Evolutionary conservation across 2,888 invertebrate species (phyloP).

Genomic region (Eupithecia vulgata): DNA sequence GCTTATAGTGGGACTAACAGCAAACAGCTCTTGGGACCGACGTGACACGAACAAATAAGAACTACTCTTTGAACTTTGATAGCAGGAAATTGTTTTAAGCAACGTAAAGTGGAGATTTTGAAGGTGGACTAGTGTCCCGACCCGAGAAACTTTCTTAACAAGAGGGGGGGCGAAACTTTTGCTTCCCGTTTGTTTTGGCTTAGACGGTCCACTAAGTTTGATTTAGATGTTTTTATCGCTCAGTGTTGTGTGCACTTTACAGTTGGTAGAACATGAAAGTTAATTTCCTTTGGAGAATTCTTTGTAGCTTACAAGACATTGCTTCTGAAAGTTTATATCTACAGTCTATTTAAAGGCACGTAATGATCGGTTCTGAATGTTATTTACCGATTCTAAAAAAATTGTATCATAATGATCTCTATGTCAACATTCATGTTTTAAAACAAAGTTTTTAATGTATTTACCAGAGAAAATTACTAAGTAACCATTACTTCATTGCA

Average conservation of each 20-base stretch:
- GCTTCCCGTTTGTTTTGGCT: conserved; percentile 39
- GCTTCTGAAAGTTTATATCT: not conserved
- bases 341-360: not conserved
- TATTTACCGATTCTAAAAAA: not conserved
- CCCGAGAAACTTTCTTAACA: conserved; percentile 50
- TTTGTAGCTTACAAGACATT: conserved; percentile 2
- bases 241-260: conserved; percentile 21
- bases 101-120: conserved; percentile 67
- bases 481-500: not conserved
- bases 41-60: conserved; percentile 74
- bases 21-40: conserved; percentile 70
- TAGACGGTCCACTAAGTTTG: conserved; percentile 31
- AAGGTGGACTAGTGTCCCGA: conserved; percentile 55
- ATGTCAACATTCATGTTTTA: not conserved
- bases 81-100: conserved; percentile 74
- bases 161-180: conserved; percentile 37
- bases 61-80: conserved; percentile 71
- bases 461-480: not conserved
- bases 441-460: conserved; percentile 8
- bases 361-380: not conserved
- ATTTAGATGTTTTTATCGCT: conserved; percentile 30
- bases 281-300: conserved; percentile 14
- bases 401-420: not conserved
- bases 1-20: conserved; percentile 70
- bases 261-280: conserved; percentile 21